phyloP scores from a whole-genome alignment of 2,888 invertebrate species.

The Ellobium chinense region DNA sequence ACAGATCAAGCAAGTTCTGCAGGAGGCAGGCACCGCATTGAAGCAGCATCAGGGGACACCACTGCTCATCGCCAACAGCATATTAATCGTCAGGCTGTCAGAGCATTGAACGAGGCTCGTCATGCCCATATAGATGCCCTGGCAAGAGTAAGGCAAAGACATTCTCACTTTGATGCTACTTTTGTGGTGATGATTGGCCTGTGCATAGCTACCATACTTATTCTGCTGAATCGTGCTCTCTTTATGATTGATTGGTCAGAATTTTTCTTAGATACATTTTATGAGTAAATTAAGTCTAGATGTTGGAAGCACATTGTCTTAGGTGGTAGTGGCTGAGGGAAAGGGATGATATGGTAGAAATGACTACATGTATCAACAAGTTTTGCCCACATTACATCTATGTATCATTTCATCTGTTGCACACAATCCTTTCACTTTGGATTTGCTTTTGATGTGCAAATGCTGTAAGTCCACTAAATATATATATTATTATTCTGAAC shows the following conservation, averaged over 20 bases:
- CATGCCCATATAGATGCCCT: not conserved
- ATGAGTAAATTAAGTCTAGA: too few relatives aligned
- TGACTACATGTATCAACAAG: too few relatives aligned
- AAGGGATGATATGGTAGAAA: too few relatives aligned
- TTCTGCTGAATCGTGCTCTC: slow-evolving; percentile 54
- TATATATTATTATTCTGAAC: too few relatives aligned
- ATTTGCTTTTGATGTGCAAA: too few relatives aligned
- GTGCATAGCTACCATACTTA: slow-evolving; percentile 47
- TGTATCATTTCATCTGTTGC: too few relatives aligned
- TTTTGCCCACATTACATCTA: too few relatives aligned
- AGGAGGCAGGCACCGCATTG: slow-evolving; percentile 33
- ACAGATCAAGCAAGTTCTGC: not conserved
- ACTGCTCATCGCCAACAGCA: not conserved
- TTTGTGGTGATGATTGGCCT: slow-evolving; percentile 53
- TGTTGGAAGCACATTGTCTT: too few relatives aligned
- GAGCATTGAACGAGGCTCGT: not conserved
- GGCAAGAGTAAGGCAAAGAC: not conserved
- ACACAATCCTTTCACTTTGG: too few relatives aligned
- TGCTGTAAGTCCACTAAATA: too few relatives aligned
- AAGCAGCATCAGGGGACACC: slow-evolving; percentile 43
- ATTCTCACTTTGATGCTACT: slow-evolving; percentile 1
- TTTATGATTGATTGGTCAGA: slow-evolving; percentile 33
- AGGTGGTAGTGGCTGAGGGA: too few relatives aligned
- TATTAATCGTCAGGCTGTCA: not conserved
- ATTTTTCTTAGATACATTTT: not conserved